Evolutionary conservation across 2,113 vertebrate genomes (phyloP).

Genomic region (Nettapus auritus): DNA sequence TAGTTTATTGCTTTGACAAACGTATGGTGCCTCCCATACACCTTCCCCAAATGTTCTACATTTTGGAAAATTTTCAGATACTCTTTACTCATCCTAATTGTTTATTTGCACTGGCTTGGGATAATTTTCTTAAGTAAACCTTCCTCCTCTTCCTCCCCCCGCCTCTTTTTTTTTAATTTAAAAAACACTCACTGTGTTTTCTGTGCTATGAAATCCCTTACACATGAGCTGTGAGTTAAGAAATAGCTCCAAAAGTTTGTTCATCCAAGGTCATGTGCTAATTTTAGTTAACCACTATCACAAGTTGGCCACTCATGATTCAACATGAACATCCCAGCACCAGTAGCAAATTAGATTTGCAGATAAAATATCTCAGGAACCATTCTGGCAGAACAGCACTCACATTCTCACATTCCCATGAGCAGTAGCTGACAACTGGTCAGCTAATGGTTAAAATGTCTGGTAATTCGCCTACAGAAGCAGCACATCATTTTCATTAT

Average conservation of each 20-base stretch:
- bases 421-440: neutral
- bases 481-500: neutral
- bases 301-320: neutral
- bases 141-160: no score
- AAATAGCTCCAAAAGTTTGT: neutral
- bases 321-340: neutral
- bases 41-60: neutral
- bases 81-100: neutral
- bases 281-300: neutral
- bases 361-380: neutral
- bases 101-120: neutral
- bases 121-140: neutral
- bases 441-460: neutral
- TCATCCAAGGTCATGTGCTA: neutral
- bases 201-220: neutral
- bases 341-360: neutral
- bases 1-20: neutral
- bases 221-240: neutral
- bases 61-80: neutral
- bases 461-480: neutral
- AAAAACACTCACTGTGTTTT: neutral
- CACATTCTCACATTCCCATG: conserved; percentile 1
- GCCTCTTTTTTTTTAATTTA: neutral
- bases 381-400: neutral
- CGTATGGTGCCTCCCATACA: no score